Evolutionary conservation across 2,113 vertebrate genomes (phyloP), one percentile per base, ranked within the genome.

Genomic region (Cyprinodon variegatus): DNA sequence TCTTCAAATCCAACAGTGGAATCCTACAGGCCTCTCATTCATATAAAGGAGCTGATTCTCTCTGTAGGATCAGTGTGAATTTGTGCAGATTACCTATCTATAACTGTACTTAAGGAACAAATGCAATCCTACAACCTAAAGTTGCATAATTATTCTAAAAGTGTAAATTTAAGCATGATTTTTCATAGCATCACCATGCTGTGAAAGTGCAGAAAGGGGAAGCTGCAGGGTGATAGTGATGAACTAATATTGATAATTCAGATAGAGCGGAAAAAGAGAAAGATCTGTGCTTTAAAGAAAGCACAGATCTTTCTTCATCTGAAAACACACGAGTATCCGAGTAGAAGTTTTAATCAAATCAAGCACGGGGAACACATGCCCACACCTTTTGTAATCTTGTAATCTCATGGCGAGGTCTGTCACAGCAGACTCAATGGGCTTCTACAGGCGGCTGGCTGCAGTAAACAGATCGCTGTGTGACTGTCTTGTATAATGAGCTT

Each of bases 331-430:
- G 65, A 82, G 53, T 67, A 11, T 68, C 22, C 57, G 72, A 70
- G 78, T 73, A 76, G 82, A 74, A 81, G 79, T 74, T 90, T 85
- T 74, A 87, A 91, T 91, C 83, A 88, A 88, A 82, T 87, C 69
- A 83, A 83, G 53, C 38, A 1, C 62, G 38, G 61, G 50, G 77
- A 83, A 74, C 82, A 87, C 87, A 84, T 80, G 90, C 80, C 82
- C 81, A 72, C 73, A 14, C 62, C 22, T 50, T 50, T 75, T 84
- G 73, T 85, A 88, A 88, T 89, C 85, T 83, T 68, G 60, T 91
- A 89, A 90, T 92, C 89, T 90, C 68, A 83, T 90, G 86, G 78
- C 77, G 67, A 22, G 63, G 84, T 77, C 86, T 85, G 74, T 68
- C 70, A 65, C 74, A 20, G 75, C 57, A 80, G 68, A 64, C 74